Evolutionary conservation across 2,888 invertebrate genomes (phyloP).

Genomic region (Agrotis segetum): DNA sequence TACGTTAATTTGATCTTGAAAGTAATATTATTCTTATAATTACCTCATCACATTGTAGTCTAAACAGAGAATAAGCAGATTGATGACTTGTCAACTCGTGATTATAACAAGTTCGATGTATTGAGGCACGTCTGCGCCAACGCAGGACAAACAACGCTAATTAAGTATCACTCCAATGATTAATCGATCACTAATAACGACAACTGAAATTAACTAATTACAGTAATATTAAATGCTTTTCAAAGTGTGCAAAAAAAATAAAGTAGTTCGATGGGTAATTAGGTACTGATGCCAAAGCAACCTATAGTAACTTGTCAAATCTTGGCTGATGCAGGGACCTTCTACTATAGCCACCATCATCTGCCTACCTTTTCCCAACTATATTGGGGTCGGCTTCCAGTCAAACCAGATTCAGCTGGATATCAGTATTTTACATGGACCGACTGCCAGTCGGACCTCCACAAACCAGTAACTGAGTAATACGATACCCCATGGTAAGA

Average conservation of each 20-base stretch:
- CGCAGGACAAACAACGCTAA: slow-evolving; percentile 49
- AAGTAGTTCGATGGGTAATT: neutral
- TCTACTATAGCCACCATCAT: no score
- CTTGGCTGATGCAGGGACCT: no score
- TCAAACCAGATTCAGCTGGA: no score
- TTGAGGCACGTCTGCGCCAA: slow-evolving; percentile 33
- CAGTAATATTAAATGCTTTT: slow-evolving; percentile 40
- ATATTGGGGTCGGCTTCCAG: no score
- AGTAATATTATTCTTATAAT: slow-evolving; percentile 34
- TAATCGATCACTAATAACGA: slow-evolving; percentile 52
- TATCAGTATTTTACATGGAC: no score
- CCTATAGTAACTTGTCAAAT: no score
- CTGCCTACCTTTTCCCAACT: no score
- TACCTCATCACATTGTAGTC: slow-evolving; percentile 28
- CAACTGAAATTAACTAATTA: slow-evolving; percentile 42
- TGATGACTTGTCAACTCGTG: slow-evolving; percentile 54
- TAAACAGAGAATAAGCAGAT: slow-evolving; percentile 38
- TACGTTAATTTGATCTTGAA: neutral
- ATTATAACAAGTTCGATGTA: slow-evolving; percentile 44
- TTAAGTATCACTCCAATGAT: slow-evolving; percentile 54
- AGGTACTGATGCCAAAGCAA: no score
- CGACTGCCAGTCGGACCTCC: no score
- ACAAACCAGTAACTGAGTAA: no score
- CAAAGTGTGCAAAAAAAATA: slow-evolving; percentile 13
- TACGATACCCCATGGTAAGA: no score